phyloP scores from a whole-genome alignment of 2,888 invertebrate genomes.

The Notodonta dromedarius region DNA sequence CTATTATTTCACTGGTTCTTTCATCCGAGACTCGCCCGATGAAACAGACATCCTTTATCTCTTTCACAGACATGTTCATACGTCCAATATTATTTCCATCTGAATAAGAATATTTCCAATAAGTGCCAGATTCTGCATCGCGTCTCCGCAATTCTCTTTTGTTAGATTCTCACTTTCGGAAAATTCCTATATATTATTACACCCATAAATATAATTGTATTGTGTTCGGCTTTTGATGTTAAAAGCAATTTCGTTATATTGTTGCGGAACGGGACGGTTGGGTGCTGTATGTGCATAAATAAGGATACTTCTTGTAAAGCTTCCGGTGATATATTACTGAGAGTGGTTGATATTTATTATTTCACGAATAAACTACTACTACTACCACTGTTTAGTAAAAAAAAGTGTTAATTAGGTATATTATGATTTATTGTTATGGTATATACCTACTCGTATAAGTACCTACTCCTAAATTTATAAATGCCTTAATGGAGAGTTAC shows the following conservation, averaged over 20 bases:
- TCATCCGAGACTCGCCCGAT: constrained; percentile 12
- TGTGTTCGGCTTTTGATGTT: constrained; percentile 27
- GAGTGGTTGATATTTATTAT: constrained; percentile 23
- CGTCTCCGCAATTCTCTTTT: constrained; percentile 50
- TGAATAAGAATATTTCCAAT: constrained; percentile 76
- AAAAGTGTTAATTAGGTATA: too few species aligned
- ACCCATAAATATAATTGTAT: constrained; percentile 21
- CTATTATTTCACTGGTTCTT: too few species aligned
- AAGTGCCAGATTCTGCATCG: constrained; percentile 60
- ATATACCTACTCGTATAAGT: too few species aligned
- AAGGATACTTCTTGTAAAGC: constrained; percentile 28
- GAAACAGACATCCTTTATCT: constrained; percentile 55
- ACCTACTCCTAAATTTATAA: too few species aligned
- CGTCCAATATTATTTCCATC: constrained; percentile 70
- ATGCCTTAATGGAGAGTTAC: too few species aligned
- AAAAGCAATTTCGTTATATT: constrained; percentile 39
- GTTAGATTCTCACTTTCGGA: constrained; percentile 40
- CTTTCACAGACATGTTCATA: constrained; percentile 62
- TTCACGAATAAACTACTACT: constrained; percentile 11
- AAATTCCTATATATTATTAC: constrained; percentile 15
- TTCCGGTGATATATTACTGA: constrained; percentile 29
- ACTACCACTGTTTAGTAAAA: too few species aligned
- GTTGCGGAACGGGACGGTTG: constrained; percentile 19
- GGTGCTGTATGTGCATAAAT: constrained; percentile 13
- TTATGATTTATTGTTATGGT: too few species aligned